phyloP scores from a whole-genome alignment of 1,140 invertebrate genomes.

The Sycophaga agraensis region DNA sequence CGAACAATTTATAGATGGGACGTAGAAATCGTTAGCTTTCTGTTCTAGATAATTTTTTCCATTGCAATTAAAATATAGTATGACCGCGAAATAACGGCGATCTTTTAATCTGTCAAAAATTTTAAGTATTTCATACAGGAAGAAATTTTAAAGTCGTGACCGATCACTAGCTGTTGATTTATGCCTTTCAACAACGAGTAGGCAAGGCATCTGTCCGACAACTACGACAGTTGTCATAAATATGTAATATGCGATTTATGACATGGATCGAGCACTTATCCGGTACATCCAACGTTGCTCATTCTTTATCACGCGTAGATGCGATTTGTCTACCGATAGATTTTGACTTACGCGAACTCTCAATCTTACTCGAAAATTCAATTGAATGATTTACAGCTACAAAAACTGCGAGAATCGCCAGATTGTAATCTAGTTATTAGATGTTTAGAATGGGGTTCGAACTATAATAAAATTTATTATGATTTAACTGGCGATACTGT shows the following conservation, averaged over 20 bases:
- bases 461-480: conserved; percentile 7
- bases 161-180: background rate
- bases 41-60: background rate
- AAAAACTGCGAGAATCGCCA: background rate
- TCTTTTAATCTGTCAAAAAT: background rate
- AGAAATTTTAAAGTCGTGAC: background rate
- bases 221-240: background rate
- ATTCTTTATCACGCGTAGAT: too few species aligned
- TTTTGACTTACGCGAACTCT: too few species aligned
- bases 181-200: too few species aligned
- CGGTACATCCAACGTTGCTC: background rate
- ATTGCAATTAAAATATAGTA: too few species aligned
- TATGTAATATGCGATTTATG: too few species aligned
- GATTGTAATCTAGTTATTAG: background rate
- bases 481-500: conserved; percentile 22
- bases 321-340: too few species aligned
- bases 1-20: background rate
- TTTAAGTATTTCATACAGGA: background rate
- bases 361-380: background rate
- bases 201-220: background rate
- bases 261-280: background rate
- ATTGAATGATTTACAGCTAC: background rate
- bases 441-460: background rate
- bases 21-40: background rate
- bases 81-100: too few species aligned